A percentile compares a stretch with the other conserved stretches of the same genome.
Conservation (phyloP, 2,888 invertebrate species). For the Sesamia inferens region DNA sequence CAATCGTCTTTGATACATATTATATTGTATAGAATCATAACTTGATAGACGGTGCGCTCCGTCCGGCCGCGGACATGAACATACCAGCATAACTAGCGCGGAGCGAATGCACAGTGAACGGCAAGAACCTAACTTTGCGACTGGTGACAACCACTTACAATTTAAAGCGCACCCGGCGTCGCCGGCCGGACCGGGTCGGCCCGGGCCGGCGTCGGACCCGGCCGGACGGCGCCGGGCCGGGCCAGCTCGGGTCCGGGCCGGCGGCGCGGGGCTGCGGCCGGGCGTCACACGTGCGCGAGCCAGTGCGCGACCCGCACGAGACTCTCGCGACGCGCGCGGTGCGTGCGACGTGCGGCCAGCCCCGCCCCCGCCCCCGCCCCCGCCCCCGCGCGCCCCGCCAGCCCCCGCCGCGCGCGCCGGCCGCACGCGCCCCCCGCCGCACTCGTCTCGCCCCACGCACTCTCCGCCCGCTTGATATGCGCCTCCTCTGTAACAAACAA, state of each 20-base stretch:
- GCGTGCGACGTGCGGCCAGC: constrained; percentile 11
- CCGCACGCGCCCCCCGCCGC: constrained; percentile 2
- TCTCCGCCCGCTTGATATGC: constrained; percentile 72
- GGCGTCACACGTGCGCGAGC: constrained; percentile 51
- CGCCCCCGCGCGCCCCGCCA: constrained; percentile 21
- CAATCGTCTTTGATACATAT: constrained; percentile 82
- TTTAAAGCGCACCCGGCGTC: constrained; percentile 19
- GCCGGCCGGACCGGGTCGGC: neutral
- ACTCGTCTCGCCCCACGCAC: constrained; percentile 43
- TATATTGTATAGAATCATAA: constrained; percentile 37
- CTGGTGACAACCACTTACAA: constrained; percentile 55
- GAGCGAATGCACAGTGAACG: constrained; percentile 63
- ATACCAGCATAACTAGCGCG: constrained; percentile 84
- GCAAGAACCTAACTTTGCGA: constrained; percentile 65
- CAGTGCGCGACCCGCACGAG: constrained; percentile 47
- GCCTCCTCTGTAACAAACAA: constrained; percentile 72
- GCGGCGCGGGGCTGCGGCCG: neutral
- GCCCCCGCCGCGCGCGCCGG: constrained; percentile 21
- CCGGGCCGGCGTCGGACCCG: neutral
- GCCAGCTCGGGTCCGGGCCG: neutral
- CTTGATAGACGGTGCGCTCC: constrained; percentile 47
- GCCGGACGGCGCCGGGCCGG: neutral
- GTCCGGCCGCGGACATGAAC: constrained; percentile 80
- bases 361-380: constrained; percentile 11
- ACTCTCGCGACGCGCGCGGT: constrained; percentile 30